These are phyloP conservation scores for Varanus salvator DNA, from an alignment of 2,113 vertebrate genomes.

Conservation along the genomic window DNA sequence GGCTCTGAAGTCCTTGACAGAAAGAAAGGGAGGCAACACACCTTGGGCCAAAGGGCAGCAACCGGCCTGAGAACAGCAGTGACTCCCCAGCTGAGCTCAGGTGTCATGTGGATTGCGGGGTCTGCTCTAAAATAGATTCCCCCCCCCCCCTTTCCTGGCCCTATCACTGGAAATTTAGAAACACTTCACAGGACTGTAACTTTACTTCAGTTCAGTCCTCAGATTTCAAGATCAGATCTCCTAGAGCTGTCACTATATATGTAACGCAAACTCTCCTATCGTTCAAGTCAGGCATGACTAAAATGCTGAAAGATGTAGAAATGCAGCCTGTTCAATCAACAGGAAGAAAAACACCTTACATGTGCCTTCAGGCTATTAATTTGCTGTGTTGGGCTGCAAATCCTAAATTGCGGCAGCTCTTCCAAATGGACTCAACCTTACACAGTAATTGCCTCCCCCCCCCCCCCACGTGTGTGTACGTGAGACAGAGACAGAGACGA, in stretches of 20 bases:
- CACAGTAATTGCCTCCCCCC: slow-evolving; percentile 22
- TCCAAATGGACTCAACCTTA: slow-evolving; percentile 32
- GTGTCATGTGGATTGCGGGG: neutral
- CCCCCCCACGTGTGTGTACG: neutral
- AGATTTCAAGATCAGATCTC: slow-evolving; percentile 6
- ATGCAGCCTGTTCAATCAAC: neutral
- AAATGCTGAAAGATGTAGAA: slow-evolving; percentile 1
- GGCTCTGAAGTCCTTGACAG: neutral
- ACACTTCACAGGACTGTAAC: slow-evolving; percentile 23
- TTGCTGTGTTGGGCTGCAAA: neutral
- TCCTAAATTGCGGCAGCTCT: slow-evolving; percentile 32
- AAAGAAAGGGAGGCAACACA: neutral
- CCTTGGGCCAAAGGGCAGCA: neutral
- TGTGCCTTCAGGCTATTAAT: neutral
- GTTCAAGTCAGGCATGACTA: neutral
- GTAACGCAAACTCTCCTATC: slow-evolving; percentile 29
- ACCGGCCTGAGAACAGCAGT: neutral
- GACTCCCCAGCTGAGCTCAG: neutral
- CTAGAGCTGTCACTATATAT: slow-evolving; percentile 9
- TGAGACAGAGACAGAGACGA: neutral
- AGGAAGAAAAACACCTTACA: neutral
- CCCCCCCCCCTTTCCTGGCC: neutral
- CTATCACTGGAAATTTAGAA: neutral
- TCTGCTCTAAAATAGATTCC: neutral
- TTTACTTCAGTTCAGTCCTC: slow-evolving; percentile 23